These are phyloP conservation scores for Progne subis DNA, from an alignment of 2,113 vertebrate species.

Conservation along the genomic window DNA sequence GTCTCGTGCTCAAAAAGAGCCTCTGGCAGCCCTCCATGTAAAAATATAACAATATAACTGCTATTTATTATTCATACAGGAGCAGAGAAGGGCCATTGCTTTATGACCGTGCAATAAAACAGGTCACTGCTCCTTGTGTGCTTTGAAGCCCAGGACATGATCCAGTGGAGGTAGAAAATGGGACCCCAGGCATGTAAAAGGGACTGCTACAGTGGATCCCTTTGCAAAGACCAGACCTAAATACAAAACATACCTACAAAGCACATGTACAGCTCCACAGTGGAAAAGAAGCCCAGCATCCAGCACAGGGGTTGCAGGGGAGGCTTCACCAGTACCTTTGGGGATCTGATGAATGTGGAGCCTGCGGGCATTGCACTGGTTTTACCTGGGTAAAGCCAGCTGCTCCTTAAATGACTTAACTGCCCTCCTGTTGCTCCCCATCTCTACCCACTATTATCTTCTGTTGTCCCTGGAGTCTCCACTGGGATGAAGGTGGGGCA, in stretches of 20 bases:
- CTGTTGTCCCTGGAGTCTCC: neutral
- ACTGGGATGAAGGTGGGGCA: neutral
- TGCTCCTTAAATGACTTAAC: neutral
- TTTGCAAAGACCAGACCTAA: neutral
- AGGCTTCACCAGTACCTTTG: neutral
- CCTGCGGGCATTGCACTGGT: neutral
- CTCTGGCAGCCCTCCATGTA: neutral
- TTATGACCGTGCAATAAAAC: neutral
- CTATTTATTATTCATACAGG: conserved; percentile 7
- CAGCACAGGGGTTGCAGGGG: rapidly evolving
- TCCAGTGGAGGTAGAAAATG: neutral
- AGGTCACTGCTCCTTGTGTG: neutral
- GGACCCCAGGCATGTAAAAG: neutral
- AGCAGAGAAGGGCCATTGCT: neutral
- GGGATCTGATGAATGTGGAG: no score
- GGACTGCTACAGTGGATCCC: neutral
- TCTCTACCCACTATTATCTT: neutral
- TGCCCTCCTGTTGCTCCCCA: neutral
- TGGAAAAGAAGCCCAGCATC: neutral
- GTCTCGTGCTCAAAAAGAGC: neutral
- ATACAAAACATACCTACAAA: neutral
- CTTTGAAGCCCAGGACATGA: neutral
- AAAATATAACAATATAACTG: neutral
- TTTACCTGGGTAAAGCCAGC: neutral
- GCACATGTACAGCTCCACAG: neutral